Conservation (phyloP, 2,797 vertebrate species). For the Synanceia verrucosa region DNA sequence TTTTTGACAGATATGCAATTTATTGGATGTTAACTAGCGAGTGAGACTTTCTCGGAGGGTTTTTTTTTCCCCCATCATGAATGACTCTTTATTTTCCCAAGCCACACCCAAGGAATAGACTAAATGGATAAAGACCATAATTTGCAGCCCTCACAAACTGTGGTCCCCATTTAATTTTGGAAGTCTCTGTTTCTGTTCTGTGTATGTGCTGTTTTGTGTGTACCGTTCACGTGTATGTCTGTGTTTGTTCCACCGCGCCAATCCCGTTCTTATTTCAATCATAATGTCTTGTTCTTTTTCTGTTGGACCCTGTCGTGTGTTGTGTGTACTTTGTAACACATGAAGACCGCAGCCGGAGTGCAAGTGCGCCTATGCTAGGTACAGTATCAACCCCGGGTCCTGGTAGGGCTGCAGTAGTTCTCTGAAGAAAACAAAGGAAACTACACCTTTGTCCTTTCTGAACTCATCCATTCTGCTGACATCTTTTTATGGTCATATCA, state of each 20-base stretch:
- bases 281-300: slow-evolving; percentile 82
- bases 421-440: slow-evolving; percentile 46
- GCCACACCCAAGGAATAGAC: slow-evolving; percentile 63
- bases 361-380: slow-evolving; percentile 95
- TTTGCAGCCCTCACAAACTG: slow-evolving; percentile 68
- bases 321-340: slow-evolving; percentile 85
- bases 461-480: slow-evolving; percentile 33
- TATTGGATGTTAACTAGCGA: slow-evolving; percentile 11
- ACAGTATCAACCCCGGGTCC: slow-evolving; percentile 85
- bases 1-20: background rate
- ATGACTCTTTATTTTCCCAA: slow-evolving; percentile 41
- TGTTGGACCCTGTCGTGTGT: slow-evolving; percentile 85
- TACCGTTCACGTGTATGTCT: slow-evolving; percentile 21
- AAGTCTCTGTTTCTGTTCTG: slow-evolving; percentile 47
- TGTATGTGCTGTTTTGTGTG: slow-evolving; percentile 25
- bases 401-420: slow-evolving; percentile 62
- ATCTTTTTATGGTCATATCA: slow-evolving; percentile 16
- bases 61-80: slow-evolving; percentile 30
- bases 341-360: slow-evolving; percentile 97
- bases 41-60: slow-evolving; percentile 20
- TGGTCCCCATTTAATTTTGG: slow-evolving; percentile 66
- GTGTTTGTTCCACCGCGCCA: slow-evolving; percentile 33
- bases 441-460: slow-evolving; percentile 33
- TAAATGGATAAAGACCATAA: slow-evolving; percentile 59
- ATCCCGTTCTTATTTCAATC: slow-evolving; percentile 54